Conservation (phyloP, 2,888 invertebrate genomes). For the Caenorhabditis sp. region DNA sequence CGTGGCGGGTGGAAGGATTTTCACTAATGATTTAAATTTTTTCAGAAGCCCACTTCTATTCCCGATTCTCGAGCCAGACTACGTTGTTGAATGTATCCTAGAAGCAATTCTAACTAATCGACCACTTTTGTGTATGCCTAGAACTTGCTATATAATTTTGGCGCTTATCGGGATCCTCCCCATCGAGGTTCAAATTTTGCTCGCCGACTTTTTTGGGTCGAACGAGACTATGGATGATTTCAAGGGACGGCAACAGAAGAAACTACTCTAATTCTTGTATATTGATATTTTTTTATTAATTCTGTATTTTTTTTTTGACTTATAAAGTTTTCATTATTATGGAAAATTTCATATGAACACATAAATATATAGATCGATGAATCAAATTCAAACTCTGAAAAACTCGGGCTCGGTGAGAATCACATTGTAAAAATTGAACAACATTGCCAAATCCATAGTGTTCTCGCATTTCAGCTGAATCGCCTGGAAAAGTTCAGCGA, state of each 20-base stretch:
- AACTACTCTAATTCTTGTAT: background rate
- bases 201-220: conserved; percentile 61
- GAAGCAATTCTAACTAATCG: conserved; percentile 82
- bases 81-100: conserved; percentile 85
- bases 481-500: conserved; percentile 6
- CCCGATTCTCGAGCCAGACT: conserved; percentile 79
- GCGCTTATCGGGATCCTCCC: conserved; percentile 55
- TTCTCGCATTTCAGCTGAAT: conserved; percentile 23
- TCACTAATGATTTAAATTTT: background rate
- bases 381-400: conserved; percentile 18
- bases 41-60: conserved; percentile 58
- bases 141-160: conserved; percentile 76
- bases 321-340: too few relatives aligned
- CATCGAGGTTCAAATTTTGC: conserved; percentile 40
- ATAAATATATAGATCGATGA: too few relatives aligned
- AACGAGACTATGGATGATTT: conserved; percentile 67
- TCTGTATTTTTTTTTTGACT: too few relatives aligned
- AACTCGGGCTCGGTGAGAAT: conserved; percentile 33
- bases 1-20: background rate
- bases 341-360: too few relatives aligned
- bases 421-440: conserved; percentile 36
- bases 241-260: conserved; percentile 45
- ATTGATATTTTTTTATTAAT: background rate
- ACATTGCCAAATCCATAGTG: conserved; percentile 24
- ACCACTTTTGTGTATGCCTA: conserved; percentile 82